These are phyloP conservation scores for Crenichthys baileyi DNA, from an alignment of 2,797 vertebrate species.

Conservation along the genomic window DNA sequence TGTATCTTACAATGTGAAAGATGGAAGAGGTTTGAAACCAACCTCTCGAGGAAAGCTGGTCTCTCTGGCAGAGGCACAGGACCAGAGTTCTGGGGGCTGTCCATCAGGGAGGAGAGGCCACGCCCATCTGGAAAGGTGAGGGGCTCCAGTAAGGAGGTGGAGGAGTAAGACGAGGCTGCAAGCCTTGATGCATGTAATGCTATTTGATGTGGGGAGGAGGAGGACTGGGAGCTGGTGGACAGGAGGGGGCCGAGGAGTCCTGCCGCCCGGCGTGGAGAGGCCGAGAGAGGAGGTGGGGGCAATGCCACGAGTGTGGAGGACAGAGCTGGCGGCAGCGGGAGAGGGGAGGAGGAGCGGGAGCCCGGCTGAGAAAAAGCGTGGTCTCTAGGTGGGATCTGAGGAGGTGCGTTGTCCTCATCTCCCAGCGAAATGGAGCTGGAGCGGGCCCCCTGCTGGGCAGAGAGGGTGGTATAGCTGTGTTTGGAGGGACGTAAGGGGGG, in stretches of 20 bases:
- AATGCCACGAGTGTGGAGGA: constrained; percentile 48
- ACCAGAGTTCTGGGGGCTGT: constrained; percentile 78
- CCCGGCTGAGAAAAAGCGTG: constrained; percentile 88
- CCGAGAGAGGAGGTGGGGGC: constrained; percentile 77
- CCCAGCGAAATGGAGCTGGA: constrained; percentile 85
- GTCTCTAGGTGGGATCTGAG: constrained; percentile 92
- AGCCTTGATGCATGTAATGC: constrained; percentile 82
- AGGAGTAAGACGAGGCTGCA: constrained; percentile 78
- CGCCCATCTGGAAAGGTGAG: constrained; percentile 78
- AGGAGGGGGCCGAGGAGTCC: constrained; percentile 83
- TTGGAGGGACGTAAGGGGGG: constrained; percentile 87
- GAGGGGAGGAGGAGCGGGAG: constrained; percentile 92
- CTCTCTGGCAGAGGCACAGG: constrained; percentile 90
- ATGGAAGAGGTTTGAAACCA: background rate
- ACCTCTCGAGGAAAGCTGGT: constrained; percentile 90
- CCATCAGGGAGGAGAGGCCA: constrained; percentile 74
- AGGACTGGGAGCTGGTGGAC: constrained; percentile 85
- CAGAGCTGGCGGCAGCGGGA: constrained; percentile 72
- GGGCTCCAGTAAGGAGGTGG: constrained; percentile 81
- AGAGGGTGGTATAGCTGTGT: constrained; percentile 47
- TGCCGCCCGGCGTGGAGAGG: constrained; percentile 85
- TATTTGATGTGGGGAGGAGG: constrained; percentile 81
- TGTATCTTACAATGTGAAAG: background rate
- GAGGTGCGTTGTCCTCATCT: constrained; percentile 84
- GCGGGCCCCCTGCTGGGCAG: constrained; percentile 51